Evolutionary conservation across 2,113 vertebrate species (phyloP).

Genomic region (Alligator mississippiensis): DNA sequence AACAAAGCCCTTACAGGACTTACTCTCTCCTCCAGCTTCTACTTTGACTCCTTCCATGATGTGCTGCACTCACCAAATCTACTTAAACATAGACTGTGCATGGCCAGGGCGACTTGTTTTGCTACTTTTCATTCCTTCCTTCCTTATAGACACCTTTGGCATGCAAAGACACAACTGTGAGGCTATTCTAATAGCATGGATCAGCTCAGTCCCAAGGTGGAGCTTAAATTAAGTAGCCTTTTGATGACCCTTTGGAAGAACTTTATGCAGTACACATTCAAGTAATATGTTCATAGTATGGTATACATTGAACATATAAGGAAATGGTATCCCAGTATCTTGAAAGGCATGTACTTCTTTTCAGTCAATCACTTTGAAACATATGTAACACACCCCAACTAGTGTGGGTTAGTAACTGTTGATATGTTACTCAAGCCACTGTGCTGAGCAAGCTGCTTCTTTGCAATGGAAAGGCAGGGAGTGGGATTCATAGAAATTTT

Average conservation of each 20-base stretch:
- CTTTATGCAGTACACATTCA: no score
- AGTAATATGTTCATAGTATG: no score
- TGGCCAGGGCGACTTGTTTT: background rate
- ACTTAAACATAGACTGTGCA: background rate
- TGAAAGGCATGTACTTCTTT: background rate
- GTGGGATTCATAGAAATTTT: background rate
- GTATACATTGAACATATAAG: background rate
- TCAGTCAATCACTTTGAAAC: background rate
- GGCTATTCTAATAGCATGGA: background rate
- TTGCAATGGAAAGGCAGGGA: background rate
- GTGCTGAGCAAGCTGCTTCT: background rate
- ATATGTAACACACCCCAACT: background rate
- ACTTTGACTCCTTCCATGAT: background rate
- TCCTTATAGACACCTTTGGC: background rate
- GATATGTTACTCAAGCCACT: background rate
- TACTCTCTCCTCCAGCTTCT: rapidly evolving
- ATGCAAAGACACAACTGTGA: background rate
- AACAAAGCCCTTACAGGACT: background rate
- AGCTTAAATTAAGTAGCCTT: rapidly evolving
- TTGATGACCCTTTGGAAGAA: background rate
- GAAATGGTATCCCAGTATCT: background rate
- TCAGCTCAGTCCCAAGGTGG: background rate
- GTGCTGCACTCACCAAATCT: background rate
- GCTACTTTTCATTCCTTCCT: background rate
- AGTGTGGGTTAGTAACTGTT: background rate